These are phyloP conservation scores for Turnix velox DNA, from an alignment of 2,113 vertebrate species.

Conservation along the genomic window DNA sequence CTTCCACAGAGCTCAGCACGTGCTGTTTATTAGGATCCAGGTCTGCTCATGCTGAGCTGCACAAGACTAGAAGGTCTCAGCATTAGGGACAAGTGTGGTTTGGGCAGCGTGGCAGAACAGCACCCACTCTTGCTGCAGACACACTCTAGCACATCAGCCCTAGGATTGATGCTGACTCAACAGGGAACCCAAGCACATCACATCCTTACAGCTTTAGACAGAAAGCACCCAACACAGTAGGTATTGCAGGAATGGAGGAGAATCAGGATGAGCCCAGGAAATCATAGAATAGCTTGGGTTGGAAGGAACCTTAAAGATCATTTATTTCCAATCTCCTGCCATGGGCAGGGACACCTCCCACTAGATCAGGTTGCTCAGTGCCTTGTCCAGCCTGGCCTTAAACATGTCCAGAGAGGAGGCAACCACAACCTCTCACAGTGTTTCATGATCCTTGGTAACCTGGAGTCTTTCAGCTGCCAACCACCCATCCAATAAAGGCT, in stretches of 20 bases:
- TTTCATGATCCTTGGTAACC: background rate
- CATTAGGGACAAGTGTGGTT: background rate
- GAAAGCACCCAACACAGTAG: background rate
- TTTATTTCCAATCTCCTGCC: too few species aligned
- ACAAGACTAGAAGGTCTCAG: background rate
- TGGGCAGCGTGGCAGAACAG: fast-evolving
- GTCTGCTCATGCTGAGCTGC: background rate
- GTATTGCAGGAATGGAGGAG: background rate
- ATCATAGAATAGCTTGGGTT: too few species aligned
- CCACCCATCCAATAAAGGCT: background rate
- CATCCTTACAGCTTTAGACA: background rate
- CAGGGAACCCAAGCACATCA: background rate
- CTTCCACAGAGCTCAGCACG: background rate
- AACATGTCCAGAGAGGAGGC: too few species aligned
- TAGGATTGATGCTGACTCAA: background rate
- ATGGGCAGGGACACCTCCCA: too few species aligned
- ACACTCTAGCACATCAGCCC: background rate
- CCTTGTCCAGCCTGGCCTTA: too few species aligned
- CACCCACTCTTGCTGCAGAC: background rate
- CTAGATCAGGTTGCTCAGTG: too few species aligned
- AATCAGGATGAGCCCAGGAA: background rate
- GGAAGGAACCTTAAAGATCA: too few species aligned
- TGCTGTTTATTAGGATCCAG: background rate
- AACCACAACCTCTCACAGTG: too few species aligned
- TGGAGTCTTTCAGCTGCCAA: background rate